Conservation (phyloP, 2,888 invertebrate species). For the Drosophila mayaguana region DNA sequence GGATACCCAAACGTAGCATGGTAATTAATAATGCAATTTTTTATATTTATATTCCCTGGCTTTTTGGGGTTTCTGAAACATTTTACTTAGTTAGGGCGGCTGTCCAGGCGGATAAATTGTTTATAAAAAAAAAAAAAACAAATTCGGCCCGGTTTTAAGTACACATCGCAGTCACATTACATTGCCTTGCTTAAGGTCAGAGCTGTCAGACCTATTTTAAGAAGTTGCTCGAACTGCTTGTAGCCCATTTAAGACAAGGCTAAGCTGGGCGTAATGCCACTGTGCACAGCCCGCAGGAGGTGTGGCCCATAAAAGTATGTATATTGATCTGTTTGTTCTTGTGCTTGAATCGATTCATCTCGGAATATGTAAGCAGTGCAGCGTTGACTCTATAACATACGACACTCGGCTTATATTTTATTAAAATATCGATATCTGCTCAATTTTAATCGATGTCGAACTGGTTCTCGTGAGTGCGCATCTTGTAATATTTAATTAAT, state of each 20-base stretch:
- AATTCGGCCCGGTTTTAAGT: no score
- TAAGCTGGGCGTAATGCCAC: neutral
- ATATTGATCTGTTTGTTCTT: neutral
- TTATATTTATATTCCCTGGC: no score
- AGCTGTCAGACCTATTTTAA: constrained; percentile 10
- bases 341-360: neutral
- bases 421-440: no score
- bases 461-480: no score
- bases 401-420: no score
- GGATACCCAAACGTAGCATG: neutral
- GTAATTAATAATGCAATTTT: constrained; percentile 26
- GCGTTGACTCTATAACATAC: no score
- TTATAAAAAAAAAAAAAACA: neutral
- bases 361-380: no score
- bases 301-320: no score
- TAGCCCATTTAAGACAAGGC: neutral
- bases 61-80: neutral
- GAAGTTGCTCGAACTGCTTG: neutral
- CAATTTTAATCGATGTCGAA: no score
- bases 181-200: constrained; percentile 3
- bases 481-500: no score
- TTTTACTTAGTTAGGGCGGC: neutral
- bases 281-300: no score
- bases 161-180: neutral
- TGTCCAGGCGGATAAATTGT: neutral